Base-by-base conservation (phyloP, 2,113 vertebrate genomes). In the Hucho hucho region DNA sequence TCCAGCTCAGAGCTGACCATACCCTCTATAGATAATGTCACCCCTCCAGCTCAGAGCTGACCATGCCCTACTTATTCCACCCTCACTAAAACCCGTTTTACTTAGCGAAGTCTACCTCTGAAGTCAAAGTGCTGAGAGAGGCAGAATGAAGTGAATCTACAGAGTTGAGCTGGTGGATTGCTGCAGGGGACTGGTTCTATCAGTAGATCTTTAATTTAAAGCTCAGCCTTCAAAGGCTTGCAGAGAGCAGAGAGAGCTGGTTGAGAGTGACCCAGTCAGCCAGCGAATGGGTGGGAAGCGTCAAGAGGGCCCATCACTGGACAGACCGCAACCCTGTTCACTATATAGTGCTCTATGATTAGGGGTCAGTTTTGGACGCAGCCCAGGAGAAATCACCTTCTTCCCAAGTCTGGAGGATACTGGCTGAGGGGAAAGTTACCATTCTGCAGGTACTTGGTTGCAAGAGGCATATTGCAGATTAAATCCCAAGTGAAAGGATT, bases 181-280 rank as follows among this genome's bases (percentile, higher is more conserved):
- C 87, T 81, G 86, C 47, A 74, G 79, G 89, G 77, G 47, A 72
- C 66, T 78, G 71, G 69, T 80, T 76, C 72, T 92, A 91, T 92
- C 89, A 80, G 85, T 18, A 81, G 83, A 91, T 91, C 90, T 90
- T 92, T 91, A 89, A 91, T 92, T 91, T 91, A 87, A 88, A 86
- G 84, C 81, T 72, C 64, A 69, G 81, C 81, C 88, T 89, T 90
- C 89, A 90, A 91, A 90, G 80, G 83, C 78, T 81, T 70, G 79
- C 70, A 65, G 84, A 82, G 87, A 88, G 90, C 91, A 87, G 88
- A 90, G 77, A 88, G 81, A 84, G 84, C 64, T 79, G 75, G 75
- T 4, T 4, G 16, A 18, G 86, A 89, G 76, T 89, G 90, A 91
- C 87, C 87, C 85, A 88, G 83, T 84, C 88, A 85, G 83, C 75